Evolutionary conservation across 2,113 vertebrate species (phyloP).

Genomic region (Vombatus ursinus): DNA sequence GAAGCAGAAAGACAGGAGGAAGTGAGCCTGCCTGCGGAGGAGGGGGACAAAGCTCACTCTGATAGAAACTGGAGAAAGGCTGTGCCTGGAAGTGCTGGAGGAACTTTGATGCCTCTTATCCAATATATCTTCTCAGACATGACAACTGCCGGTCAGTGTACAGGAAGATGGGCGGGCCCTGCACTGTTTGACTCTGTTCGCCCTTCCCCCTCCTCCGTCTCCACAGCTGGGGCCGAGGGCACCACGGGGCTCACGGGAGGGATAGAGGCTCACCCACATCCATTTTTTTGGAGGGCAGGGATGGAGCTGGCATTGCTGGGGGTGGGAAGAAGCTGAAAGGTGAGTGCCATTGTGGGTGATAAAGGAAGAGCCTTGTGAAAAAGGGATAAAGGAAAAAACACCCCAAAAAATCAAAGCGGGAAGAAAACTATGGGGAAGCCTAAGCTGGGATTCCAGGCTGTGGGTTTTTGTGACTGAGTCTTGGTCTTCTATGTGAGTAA

Average conservation of each 20-base stretch:
- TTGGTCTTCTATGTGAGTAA: conserved; percentile 53
- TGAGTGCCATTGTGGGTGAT: background rate
- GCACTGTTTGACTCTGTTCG: conserved; percentile 63
- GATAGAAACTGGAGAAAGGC: conserved; percentile 81
- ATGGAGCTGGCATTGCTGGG: conserved; percentile 64
- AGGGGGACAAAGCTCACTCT: conserved; percentile 74
- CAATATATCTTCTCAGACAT: conserved; percentile 85
- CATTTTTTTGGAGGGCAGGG: conserved; percentile 60
- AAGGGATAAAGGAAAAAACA: background rate
- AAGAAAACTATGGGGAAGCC: conserved; percentile 50
- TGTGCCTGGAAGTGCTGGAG: conserved; percentile 83
- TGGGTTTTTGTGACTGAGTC: conserved; percentile 62
- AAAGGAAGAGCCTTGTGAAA: conserved; percentile 36
- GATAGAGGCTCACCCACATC: conserved; percentile 44
- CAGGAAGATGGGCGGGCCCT: conserved; percentile 79
- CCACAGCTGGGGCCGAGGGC: conserved; percentile 28
- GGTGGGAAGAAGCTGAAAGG: conserved; percentile 62
- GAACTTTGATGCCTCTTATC: conserved; percentile 88
- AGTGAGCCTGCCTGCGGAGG: conserved; percentile 84
- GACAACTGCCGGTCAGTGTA: conserved; percentile 86
- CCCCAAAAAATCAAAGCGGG: conserved; percentile 61
- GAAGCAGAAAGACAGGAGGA: conserved; percentile 96
- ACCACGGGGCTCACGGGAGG: conserved; percentile 41
- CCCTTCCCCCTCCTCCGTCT: background rate
- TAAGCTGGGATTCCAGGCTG: conserved; percentile 79